Evolutionary conservation across 2,113 vertebrate genomes (phyloP), one percentile per base, ranked within the genome.

Genomic region (Spermophilus dauricus): DNA sequence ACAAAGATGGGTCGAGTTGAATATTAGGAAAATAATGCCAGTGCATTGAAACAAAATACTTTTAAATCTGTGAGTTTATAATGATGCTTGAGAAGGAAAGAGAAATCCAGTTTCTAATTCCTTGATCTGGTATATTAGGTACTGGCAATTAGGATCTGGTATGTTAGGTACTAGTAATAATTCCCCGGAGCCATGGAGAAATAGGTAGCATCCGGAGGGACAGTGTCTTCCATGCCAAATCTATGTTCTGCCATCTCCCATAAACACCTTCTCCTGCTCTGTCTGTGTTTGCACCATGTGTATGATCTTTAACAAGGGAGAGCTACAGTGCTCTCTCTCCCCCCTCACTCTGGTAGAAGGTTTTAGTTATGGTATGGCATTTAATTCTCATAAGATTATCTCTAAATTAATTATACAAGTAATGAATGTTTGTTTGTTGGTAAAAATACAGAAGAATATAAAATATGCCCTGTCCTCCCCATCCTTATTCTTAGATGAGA

Each of bases 41-140:
- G 13, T 69, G 48, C 63, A 45, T 65, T 58, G 75, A 86, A 63
- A 69, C 30, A 10, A 69, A 24, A 85, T 85, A 32, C 73, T 78
- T 63, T 83, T 95, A 84, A 83, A 91, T 81, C 13, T 16, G 5
- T 88, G 24, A 42, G n/a, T 45, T 87, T 93, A 80, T 73, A 69
- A 63, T 63, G 20, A 61, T 93, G 76, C 24, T 84, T 95, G 85
- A 78, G 48, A 86, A 45, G 39, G 69, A 81, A 34, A 65, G 69
- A 78, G 20, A 58, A 78, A 37, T 2, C 34, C 18, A 61, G 34
- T 51, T 28, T 8, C 77, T 72, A 77, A 87, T 45, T 91, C 28
- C 58, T 87, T 85, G 39, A 70, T 88, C 20, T 75, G 6, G 14
- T 80, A 24, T 67, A 51, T 86, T 80, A 96, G 58, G 3, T 20